These are phyloP conservation scores for Sceloporus undulatus DNA, from an alignment of 2,113 vertebrate genomes.

Conservation along the genomic window DNA sequence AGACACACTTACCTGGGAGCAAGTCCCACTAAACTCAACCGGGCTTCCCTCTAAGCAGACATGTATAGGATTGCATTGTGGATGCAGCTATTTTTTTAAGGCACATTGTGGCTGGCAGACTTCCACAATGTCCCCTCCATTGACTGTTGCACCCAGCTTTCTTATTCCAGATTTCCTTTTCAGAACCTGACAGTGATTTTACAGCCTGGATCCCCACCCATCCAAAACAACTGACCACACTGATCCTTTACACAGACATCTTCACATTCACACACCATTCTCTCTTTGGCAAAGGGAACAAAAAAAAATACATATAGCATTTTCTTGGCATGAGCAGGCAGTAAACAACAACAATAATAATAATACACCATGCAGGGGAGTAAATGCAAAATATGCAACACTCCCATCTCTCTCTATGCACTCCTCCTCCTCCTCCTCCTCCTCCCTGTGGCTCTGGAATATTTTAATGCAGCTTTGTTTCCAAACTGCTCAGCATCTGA, in stretches of 20 bases:
- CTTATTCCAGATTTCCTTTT: background rate
- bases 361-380: background rate
- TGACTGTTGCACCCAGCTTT: background rate
- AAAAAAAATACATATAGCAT: background rate
- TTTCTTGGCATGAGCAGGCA: background rate
- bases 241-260: background rate
- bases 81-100: background rate
- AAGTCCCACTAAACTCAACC: background rate
- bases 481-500: background rate
- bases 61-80: background rate
- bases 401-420: background rate
- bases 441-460: background rate
- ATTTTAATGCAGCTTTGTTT: constrained; percentile 11
- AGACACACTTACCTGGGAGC: background rate
- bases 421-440: too few species aligned
- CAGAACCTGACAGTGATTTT: constrained; percentile 5
- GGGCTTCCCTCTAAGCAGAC: background rate
- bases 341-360: too few species aligned
- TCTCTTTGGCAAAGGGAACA: background rate
- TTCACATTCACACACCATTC: background rate
- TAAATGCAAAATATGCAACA: constrained; percentile 23
- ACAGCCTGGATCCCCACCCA: background rate
- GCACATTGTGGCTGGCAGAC: background rate
- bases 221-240: background rate
- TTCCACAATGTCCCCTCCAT: background rate